Evolutionary conservation across 2,888 invertebrate species (phyloP).

Genomic region (Digitonthophagus gazella): DNA sequence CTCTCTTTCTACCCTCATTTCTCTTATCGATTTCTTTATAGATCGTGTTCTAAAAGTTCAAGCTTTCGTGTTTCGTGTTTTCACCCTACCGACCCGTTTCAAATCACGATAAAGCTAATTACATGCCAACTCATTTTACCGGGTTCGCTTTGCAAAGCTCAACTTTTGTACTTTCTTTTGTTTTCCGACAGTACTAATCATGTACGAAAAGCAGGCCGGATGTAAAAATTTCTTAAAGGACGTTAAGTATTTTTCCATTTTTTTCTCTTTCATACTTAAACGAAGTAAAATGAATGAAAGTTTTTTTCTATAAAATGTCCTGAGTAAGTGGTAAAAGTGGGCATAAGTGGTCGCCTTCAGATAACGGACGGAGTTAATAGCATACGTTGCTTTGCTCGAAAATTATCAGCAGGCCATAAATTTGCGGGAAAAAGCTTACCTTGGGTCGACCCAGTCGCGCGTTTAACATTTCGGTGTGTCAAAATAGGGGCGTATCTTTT

Average conservation of each 20-base stretch:
- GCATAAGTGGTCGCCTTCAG: neutral
- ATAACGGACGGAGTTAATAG: neutral
- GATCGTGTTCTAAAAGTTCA: neutral
- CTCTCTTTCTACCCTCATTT: too few relatives aligned
- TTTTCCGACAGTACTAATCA: neutral
- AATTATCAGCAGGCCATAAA: neutral
- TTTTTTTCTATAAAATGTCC: neutral
- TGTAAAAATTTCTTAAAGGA: neutral
- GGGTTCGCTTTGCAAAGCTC: neutral
- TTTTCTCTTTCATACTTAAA: neutral
- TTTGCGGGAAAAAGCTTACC: neutral
- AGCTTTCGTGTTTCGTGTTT: constrained; percentile 6
- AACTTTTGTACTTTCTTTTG: neutral
- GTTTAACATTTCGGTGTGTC: neutral
- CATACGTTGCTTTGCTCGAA: neutral
- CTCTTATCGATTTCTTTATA: neutral
- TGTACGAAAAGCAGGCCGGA: neutral
- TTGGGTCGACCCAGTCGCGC: neutral
- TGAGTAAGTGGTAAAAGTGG: too few relatives aligned
- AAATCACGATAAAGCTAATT: constrained; percentile 14
- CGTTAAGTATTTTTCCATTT: neutral
- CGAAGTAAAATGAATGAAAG: neutral
- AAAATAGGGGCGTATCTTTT: neutral
- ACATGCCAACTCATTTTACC: constrained; percentile 4
- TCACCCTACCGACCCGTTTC: constrained; percentile 1